Evolutionary conservation across 1,140 invertebrate species (phyloP), one percentile per base, ranked within the genome.

Genomic region (Aplysia californica): DNA sequence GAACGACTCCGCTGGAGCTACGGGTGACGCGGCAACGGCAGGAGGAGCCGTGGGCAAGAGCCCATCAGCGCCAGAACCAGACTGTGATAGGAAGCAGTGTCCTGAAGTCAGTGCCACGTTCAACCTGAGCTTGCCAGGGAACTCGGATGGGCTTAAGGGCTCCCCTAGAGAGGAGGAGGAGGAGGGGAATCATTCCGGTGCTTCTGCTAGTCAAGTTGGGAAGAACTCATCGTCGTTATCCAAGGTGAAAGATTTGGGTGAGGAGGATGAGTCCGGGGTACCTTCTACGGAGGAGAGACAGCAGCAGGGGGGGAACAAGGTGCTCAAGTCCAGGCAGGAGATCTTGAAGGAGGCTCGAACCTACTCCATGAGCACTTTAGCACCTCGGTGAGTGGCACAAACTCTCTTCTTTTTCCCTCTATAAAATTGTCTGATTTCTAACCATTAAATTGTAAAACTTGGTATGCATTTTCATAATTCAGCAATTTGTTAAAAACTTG

Each of bases 261-360:
- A 50, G 33, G 39, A 50, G 41, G 18, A 21, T 31, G 67, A 69
- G 38, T 10, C 4, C 1, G 23, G 15, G 3, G 3, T 44, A 1
- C 3, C 26, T 18, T 2, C 33, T 6, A 6, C n/a, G 15, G 67
- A 69, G 10, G 67, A 69, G 23, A 69, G 23, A 26, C 67, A 69
- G 5, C n/a, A n/a, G n/a, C n/a, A n/a, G n/a, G n/a, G n/a, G n/a
- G n/a, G n/a, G n/a, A n/a, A 58, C 36, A 77, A 83, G 20, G 69
- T 81, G 68, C 56, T 68, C 31, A 79, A 81, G 26, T 44, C 39
- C 10, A 78, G 85, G 64, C 82, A 85, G 56, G 86, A 89, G 58
- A 83, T 86, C 79, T 74, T 79, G 55, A 83, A 80, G 56, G 84
- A 85, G 56, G 83, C 84, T 0, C 75, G 80, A 44, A 50, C 77